These are phyloP conservation scores for Synergus japonicus DNA, from an alignment of 2,888 invertebrate species.

Conservation along the genomic window DNA sequence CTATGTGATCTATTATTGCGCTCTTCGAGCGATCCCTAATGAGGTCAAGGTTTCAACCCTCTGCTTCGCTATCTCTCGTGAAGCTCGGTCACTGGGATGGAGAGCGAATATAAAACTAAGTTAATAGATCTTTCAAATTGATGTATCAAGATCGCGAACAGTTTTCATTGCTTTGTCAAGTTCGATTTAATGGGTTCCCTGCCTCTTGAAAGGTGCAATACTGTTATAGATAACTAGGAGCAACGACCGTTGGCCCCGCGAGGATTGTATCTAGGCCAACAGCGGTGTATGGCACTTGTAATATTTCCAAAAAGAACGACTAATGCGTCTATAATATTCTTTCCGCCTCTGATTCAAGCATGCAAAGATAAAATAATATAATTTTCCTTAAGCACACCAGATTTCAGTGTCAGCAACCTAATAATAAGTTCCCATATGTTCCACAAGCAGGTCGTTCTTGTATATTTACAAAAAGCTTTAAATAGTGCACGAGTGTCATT, in stretches of 20 bases:
- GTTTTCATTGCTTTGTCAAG: background rate
- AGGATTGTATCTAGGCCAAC: constrained; percentile 69
- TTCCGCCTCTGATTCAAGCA: background rate
- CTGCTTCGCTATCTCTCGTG: constrained; percentile 19
- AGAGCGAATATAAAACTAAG: constrained; percentile 8
- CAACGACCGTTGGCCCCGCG: constrained; percentile 72
- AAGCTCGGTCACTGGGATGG: background rate
- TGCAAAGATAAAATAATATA: background rate
- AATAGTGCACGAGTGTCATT: no score
- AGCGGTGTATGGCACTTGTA: constrained; percentile 53
- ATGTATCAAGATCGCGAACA: background rate
- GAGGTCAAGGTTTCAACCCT: constrained; percentile 34
- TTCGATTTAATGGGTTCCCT: background rate
- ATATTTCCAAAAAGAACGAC: constrained; percentile 9
- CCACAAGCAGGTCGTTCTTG: no score
- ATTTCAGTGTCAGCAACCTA: background rate
- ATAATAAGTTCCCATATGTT: no score
- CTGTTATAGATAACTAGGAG: constrained; percentile 70
- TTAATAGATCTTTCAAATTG: background rate
- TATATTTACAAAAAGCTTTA: no score
- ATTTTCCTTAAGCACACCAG: background rate
- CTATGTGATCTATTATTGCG: constrained; percentile 33
- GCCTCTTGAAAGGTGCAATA: constrained; percentile 39
- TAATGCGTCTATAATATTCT: background rate
- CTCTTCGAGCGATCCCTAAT: constrained; percentile 37